Conservation (phyloP, 2,113 vertebrate species). For the Vireo altiloquus region DNA sequence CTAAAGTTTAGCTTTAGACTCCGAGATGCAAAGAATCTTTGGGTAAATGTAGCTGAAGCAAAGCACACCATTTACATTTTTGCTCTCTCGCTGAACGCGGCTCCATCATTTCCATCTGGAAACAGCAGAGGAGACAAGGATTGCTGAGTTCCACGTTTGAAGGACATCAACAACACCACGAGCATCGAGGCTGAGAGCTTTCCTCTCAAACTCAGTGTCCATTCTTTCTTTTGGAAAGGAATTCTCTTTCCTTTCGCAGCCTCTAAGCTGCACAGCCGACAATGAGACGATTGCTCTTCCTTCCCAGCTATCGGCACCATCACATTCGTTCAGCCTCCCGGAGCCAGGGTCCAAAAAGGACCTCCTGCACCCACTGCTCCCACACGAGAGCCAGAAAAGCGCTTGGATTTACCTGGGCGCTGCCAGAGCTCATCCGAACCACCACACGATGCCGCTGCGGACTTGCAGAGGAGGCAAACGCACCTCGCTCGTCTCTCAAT, state of each 20-base stretch:
- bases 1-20: background rate
- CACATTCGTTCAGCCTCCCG: background rate
- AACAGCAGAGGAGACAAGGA: background rate
- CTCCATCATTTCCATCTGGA: background rate
- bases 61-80: background rate
- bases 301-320: background rate
- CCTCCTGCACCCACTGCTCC: background rate
- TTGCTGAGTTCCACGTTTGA: background rate
- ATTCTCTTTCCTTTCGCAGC: background rate
- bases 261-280: background rate
- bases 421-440: accelerated
- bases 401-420: background rate
- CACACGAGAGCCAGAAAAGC: background rate
- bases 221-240: no score
- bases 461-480: no score
- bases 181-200: background rate
- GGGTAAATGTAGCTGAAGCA: background rate
- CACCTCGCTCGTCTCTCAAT: background rate
- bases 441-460: background rate
- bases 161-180: background rate
- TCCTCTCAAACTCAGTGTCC: background rate
- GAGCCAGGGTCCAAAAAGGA: background rate
- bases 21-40: background rate
- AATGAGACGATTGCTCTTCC: no score
- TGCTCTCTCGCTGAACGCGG: background rate